Percentiles rank a stretch among this genome's conserved stretches.
Conservation (phyloP, 2,113 vertebrate species). For the Paramisgurnus dabryanus region DNA sequence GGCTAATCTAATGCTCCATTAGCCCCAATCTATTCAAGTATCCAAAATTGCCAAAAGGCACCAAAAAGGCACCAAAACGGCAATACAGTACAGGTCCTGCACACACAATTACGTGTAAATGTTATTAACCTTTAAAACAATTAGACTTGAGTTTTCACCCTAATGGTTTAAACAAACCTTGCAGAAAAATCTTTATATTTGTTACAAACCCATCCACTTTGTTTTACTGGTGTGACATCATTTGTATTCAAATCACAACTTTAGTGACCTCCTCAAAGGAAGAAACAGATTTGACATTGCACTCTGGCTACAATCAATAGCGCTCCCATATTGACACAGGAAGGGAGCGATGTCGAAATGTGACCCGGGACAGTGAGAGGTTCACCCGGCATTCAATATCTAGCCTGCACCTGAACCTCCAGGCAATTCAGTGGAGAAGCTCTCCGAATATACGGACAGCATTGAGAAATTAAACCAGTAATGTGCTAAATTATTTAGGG, state of each 20-base stretch:
- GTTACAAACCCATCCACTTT: not conserved
- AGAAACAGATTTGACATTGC: conserved; percentile 34
- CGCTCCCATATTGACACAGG: conserved; percentile 19
- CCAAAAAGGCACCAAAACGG: no score
- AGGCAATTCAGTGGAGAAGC: not conserved
- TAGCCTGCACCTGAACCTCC: conserved; percentile 39
- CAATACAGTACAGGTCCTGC: no score
- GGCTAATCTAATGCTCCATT: no score
- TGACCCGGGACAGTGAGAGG: conserved; percentile 19
- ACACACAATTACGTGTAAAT: no score
- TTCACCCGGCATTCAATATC: conserved; percentile 4
- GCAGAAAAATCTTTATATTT: not conserved
- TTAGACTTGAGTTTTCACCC: no score
- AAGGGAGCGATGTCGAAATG: conserved; percentile 29
- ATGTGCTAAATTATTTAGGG: conserved; percentile 8
- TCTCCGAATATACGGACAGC: not conserved
- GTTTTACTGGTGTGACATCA: not conserved
- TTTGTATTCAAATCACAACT: conserved; percentile 43
- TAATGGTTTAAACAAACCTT: no score
- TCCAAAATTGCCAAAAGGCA: no score
- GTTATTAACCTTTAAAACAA: not conserved
- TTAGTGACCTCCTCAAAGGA: conserved; percentile 1
- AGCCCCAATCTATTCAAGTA: no score
- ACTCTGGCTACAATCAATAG: conserved; percentile 23
- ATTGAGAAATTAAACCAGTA: not conserved